Evolutionary conservation across 2,113 vertebrate genomes (phyloP).

Genomic region (Cichladusa arquata): DNA sequence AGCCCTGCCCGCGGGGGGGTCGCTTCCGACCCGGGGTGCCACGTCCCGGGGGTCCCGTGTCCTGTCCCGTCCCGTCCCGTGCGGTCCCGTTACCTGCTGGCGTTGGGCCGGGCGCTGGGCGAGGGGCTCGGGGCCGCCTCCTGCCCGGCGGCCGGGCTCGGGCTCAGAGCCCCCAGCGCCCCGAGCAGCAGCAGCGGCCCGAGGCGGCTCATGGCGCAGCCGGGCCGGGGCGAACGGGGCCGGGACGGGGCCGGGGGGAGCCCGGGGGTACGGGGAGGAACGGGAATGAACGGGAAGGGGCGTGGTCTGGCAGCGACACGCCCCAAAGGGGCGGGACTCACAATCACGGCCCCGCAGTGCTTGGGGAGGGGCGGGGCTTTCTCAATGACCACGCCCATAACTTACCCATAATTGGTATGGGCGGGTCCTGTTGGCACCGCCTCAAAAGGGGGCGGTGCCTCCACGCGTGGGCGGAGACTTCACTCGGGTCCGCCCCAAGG

Average conservation of each 20-base stretch:
- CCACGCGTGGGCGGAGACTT: not conserved
- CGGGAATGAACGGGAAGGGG: not conserved
- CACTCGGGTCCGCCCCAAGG: not conserved
- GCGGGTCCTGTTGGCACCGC: not conserved
- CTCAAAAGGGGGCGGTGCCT: too few relatives aligned
- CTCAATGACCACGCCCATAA: too few relatives aligned
- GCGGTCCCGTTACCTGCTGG: not conserved
- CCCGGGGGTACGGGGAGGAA: not conserved
- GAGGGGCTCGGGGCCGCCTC: not conserved
- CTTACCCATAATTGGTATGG: too few relatives aligned
- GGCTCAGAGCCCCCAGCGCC: not conserved
- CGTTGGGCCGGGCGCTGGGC: not conserved
- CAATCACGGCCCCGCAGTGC: too few relatives aligned
- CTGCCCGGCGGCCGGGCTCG: not conserved
- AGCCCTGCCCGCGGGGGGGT: not conserved
- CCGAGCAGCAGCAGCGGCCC: not conserved
- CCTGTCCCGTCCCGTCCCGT: not conserved
- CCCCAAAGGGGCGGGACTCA: not conserved
- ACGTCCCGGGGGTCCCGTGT: not conserved
- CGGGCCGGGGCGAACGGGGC: too few relatives aligned
- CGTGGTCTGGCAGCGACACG: rapidly evolving
- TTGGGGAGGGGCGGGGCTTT: too few relatives aligned
- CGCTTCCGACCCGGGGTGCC: not conserved
- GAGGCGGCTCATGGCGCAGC: not conserved
- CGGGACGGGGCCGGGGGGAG: too few relatives aligned